phyloP scores from a whole-genome alignment of 2,888 invertebrate species.

The Metacarcinus magister region DNA sequence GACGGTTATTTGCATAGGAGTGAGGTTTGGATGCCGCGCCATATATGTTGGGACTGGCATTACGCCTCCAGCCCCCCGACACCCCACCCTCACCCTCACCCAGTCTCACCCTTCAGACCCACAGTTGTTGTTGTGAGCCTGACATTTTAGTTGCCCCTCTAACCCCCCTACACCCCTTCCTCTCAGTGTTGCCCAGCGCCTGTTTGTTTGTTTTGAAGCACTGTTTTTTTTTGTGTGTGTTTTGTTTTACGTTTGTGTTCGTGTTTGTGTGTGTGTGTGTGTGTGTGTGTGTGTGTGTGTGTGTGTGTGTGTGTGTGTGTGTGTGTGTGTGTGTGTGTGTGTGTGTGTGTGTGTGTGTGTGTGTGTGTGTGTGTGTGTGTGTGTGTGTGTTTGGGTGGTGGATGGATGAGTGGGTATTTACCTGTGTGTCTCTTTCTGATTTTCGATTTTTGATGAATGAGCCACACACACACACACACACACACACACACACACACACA shows the following conservation, averaged over 20 bases:
- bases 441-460: too few species aligned
- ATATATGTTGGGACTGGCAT: constrained; percentile 40
- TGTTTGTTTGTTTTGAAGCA: neutral
- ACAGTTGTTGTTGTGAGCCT: neutral
- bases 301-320: constrained; percentile 2
- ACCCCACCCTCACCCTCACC: neutral
- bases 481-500: neutral
- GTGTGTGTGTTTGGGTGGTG: too few species aligned
- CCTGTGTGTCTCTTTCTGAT: too few species aligned
- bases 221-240: too few species aligned
- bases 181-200: neutral
- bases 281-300: neutral
- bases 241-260: neutral
- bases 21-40: neutral
- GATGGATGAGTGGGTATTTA: too few species aligned
- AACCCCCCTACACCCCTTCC: neutral
- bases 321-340: constrained; percentile 9
- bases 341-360: constrained; percentile 7
- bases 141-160: neutral
- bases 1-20: neutral
- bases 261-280: neutral
- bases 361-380: too few species aligned
- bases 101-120: neutral
- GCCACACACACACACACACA: too few species aligned
- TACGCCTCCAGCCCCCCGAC: neutral